Conservation (phyloP, 2,113 vertebrate genomes). For the Albula glossodonta region DNA sequence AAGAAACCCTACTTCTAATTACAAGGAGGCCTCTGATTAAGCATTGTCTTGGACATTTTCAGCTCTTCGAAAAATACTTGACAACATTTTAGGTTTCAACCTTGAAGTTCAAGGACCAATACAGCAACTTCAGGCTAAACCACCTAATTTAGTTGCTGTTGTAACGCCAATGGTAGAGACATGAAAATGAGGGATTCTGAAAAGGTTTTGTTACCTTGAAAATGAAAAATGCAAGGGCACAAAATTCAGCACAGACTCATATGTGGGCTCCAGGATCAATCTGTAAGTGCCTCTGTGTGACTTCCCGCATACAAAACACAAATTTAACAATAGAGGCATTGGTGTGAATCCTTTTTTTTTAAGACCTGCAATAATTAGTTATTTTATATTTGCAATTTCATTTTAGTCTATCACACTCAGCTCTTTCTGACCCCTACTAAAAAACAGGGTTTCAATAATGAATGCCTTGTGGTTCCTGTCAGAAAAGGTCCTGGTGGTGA, state of each 20-base stretch:
- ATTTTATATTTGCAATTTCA: not conserved
- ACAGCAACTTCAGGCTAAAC: not conserved
- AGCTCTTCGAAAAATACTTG: not conserved
- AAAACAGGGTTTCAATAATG: conserved; percentile 6
- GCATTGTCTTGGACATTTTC: not conserved
- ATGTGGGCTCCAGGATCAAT: not conserved
- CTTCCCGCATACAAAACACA: not conserved
- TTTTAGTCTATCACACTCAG: not conserved
- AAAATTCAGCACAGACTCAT: not conserved
- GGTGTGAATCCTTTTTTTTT: not conserved
- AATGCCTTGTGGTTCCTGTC: not conserved
- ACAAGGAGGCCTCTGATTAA: not conserved
- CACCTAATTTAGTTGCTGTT: not conserved
- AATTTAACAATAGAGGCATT: not conserved
- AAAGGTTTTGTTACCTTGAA: not conserved
- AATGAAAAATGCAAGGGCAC: not conserved
- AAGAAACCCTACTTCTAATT: not conserved
- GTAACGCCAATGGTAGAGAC: not conserved
- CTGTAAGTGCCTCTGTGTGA: not conserved
- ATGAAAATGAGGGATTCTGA: not conserved
- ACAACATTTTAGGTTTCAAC: not conserved
- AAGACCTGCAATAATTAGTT: not conserved
- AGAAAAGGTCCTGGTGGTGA: not conserved
- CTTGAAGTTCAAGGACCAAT: not conserved
- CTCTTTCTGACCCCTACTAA: not conserved